phyloP scores from a whole-genome alignment of 2,888 invertebrate genomes.

The Drosophila fungiperda region DNA sequence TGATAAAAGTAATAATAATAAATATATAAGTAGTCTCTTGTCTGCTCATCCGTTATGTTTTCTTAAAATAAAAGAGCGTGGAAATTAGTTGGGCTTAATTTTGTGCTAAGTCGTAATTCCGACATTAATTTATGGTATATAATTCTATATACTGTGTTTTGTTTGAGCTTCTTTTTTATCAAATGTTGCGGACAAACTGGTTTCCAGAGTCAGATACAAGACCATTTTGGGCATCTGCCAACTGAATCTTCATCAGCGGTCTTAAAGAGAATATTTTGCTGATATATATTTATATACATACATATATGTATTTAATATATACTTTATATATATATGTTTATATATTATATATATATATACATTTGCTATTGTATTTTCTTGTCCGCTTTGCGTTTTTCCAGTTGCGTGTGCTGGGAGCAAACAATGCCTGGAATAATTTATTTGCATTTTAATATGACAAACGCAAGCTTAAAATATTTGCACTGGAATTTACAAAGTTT shows the following conservation, averaged over 20 bases:
- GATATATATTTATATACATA: not conserved
- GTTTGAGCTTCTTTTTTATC: conserved; percentile 2
- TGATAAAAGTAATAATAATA: not conserved
- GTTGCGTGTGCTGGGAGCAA: not conserved
- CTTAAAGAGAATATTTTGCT: conserved; percentile 3
- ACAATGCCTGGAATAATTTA: conserved; percentile 12
- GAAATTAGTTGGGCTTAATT: not conserved
- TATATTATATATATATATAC: not conserved
- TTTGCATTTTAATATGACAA: conserved; percentile 20
- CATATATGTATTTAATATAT: not conserved
- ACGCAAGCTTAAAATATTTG: conserved; percentile 6
- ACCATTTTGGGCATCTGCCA: conserved; percentile 14
- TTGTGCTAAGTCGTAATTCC: conserved; percentile 1
- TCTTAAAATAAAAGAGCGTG: not conserved
- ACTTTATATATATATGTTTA: not conserved
- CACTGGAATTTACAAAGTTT: not conserved
- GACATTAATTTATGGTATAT: conserved; percentile 1
- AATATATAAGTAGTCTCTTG: not conserved
- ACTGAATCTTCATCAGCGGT: conserved; percentile 14
- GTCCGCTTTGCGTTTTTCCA: conserved; percentile 3
- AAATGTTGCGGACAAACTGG: conserved; percentile 7
- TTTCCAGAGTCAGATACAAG: conserved; percentile 3
- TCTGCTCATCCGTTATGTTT: conserved; percentile 2
- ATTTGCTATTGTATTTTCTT: not conserved
- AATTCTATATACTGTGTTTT: not conserved